phyloP scores from a whole-genome alignment of 2,888 invertebrate genomes.

The Pristionchus mayeri region DNA sequence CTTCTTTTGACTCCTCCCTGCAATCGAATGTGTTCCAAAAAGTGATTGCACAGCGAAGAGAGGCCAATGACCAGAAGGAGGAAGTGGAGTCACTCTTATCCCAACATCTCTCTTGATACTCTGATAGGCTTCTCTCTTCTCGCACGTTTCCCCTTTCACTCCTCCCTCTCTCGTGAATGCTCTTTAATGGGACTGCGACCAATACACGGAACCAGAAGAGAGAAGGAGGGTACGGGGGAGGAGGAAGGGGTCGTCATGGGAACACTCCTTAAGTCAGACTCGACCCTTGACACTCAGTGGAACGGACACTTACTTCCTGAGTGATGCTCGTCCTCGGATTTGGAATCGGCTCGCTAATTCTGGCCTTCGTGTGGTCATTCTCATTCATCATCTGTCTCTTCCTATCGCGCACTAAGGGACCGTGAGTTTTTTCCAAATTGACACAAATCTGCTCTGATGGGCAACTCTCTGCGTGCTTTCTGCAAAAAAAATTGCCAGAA shows the following conservation, averaged over 20 bases:
- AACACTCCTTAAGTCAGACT: too few relatives aligned
- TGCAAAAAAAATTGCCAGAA: too few relatives aligned
- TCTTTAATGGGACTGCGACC: neutral
- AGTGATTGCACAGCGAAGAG: conserved; percentile 12
- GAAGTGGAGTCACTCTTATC: conserved; percentile 17
- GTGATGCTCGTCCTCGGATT: conserved; percentile 34
- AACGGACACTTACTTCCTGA: neutral
- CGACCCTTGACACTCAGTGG: neutral
- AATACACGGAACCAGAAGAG: neutral
- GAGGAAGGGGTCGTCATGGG: conserved; percentile 12
- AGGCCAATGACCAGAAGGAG: neutral
- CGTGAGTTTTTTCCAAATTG: conserved; percentile 8
- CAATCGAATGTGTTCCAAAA: conserved; percentile 13
- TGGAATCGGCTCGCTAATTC: conserved; percentile 33
- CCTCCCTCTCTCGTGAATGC: neutral
- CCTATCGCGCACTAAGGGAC: conserved; percentile 44
- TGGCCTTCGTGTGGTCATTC: neutral
- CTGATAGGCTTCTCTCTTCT: conserved; percentile 7
- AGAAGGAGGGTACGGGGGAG: neutral
- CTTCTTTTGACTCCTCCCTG: neutral
- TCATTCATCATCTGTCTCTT: conserved; percentile 36
- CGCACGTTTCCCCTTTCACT: neutral
- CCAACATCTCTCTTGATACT: conserved; percentile 25
- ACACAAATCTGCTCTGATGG: too few relatives aligned
- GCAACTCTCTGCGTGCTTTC: too few relatives aligned